Conservation (phyloP, 2,888 invertebrate genomes). For the Caenorhabditis sp. region DNA sequence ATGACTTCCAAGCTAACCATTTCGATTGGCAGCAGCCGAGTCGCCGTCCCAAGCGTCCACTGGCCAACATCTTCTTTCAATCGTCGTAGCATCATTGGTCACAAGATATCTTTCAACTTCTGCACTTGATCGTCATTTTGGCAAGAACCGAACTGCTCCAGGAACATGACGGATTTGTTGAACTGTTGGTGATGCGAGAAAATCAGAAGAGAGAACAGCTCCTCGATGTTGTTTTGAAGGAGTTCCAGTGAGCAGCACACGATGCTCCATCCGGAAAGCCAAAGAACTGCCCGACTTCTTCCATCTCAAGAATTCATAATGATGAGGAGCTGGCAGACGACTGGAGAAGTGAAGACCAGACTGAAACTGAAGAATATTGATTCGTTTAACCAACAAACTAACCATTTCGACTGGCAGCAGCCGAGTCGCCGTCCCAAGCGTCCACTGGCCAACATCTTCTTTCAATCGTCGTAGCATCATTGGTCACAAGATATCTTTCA, state of each 20-base stretch:
- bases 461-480: constrained; percentile 99
- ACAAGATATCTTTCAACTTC: constrained; percentile 88
- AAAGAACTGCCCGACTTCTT: constrained; percentile 83
- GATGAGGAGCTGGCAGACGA: too few species aligned
- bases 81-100: constrained; percentile 98
- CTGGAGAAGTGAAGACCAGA: too few species aligned
- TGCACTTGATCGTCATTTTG: constrained; percentile 95
- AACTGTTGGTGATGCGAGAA: constrained; percentile 98
- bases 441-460: constrained; percentile 99
- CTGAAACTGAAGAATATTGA: too few species aligned
- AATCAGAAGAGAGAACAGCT: constrained; percentile 92
- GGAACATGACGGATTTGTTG: constrained; percentile 88
- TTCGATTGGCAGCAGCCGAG: constrained; percentile 98
- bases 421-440: too few species aligned
- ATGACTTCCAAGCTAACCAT: constrained; percentile 99
- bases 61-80: constrained; percentile 99
- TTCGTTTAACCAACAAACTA: constrained; percentile 96
- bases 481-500: constrained; percentile 88
- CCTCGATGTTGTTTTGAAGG: constrained; percentile 99
- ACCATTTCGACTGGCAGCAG: constrained; percentile 99
- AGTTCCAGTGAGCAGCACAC: constrained; percentile 91
- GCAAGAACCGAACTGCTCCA: constrained; percentile 96
- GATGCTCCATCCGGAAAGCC: constrained; percentile 88
- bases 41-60: too few species aligned
- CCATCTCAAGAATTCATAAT: too few species aligned